Base-by-base conservation (phyloP, 2,797 vertebrate species). In the Hyperoplus immaculatus region DNA sequence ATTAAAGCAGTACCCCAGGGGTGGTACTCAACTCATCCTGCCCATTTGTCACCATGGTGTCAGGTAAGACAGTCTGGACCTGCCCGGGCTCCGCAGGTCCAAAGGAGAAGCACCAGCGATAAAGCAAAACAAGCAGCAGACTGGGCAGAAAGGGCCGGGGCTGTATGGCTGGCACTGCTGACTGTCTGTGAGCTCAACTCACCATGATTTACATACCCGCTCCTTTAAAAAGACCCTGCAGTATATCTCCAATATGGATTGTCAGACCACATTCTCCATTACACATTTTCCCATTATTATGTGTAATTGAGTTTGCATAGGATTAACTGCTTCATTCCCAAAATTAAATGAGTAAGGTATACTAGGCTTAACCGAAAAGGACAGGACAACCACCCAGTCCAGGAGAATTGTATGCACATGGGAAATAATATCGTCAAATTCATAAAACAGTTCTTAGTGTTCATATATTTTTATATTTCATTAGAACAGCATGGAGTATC, bases 11-110 rank as follows among this genome's bases (percentile, higher is more conserved):
- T 2, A 82, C 76, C 85, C 77, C 76, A 77, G 84, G 87, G 84
- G 79, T 61, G 66, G 29, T 29, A 29, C 29, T 29, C 29, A 29
- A 29, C 60, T 72, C 69, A 43, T 73, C 71, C 29, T 73, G 14
- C 56, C 69, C 85, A 91, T 94, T 91, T 80, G 80, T 94, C 87
- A 92, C 75, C 60, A 79, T 68, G 73, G 62, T 79, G 84, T 84
- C 84, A 70, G 18, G 41, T 82, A 70, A 71, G 64, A 53, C 8
- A 69, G 74, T 47, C 63, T 72, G 77, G 67, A 60, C 69, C 18
- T 46, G 64, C 56, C 29, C 16, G 51, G 47, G 36, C 46, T 66
- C 51, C 51, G 69, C 50, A 16, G 58, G 81, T 80, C 54, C 74
- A 75, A 51, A 63, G 15, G 54, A 75, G 60, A 42, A 64, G 61